These are phyloP conservation scores for Elegia similella DNA, from an alignment of 2,888 invertebrate genomes.

Conservation along the genomic window DNA sequence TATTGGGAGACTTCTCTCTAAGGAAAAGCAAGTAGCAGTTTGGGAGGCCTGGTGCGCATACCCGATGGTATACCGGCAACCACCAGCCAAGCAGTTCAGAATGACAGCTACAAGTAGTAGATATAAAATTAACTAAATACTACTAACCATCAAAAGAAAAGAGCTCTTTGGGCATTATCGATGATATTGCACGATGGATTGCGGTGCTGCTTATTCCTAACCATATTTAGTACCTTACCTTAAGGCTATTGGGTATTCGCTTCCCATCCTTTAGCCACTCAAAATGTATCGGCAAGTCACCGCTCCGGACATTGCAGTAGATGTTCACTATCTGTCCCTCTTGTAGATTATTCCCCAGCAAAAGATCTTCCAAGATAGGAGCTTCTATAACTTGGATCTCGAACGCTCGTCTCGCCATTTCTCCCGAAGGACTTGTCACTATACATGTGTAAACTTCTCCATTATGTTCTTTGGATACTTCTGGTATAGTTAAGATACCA, in stretches of 20 bases:
- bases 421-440: constrained; percentile 87
- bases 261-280: constrained; percentile 86
- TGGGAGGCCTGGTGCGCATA: no score
- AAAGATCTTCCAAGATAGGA: constrained; percentile 90
- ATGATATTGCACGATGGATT: no score
- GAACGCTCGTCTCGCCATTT: constrained; percentile 75
- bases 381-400: constrained; percentile 88
- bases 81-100: no score
- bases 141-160: no score
- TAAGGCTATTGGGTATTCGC: constrained; percentile 82
- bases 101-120: no score
- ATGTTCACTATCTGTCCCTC: constrained; percentile 92
- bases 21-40: no score
- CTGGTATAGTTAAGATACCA: constrained; percentile 83
- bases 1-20: no score
- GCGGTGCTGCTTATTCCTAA: no score
- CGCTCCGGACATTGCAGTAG: constrained; percentile 88
- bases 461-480: constrained; percentile 84
- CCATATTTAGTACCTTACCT: constrained; percentile 59
- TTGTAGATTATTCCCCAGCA: constrained; percentile 89
- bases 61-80: no score
- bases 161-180: no score
- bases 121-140: no score
- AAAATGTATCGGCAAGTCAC: constrained; percentile 86
- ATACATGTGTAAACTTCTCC: constrained; percentile 90